These are phyloP conservation scores for Whitmania pigra DNA, from an alignment of 1,140 invertebrate genomes.

Conservation along the genomic window DNA sequence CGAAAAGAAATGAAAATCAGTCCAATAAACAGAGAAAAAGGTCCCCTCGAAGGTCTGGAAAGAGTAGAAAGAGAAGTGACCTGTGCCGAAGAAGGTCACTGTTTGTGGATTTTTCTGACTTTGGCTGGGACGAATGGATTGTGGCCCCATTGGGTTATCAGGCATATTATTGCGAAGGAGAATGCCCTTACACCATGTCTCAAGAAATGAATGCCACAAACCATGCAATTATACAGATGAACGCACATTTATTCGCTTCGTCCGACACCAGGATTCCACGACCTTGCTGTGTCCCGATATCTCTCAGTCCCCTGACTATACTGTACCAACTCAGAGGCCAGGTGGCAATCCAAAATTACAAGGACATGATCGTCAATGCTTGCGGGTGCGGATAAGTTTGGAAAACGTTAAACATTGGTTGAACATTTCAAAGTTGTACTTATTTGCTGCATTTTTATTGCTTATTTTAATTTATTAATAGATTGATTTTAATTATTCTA, in stretches of 20 bases:
- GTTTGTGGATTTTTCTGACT: constrained; percentile 89
- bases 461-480: too few species aligned
- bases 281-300: constrained; percentile 56
- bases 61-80: constrained; percentile 49
- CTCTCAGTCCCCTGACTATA: constrained; percentile 50
- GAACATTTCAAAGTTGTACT: too few species aligned
- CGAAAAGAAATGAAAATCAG: constrained; percentile 30
- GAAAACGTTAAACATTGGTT: too few species aligned
- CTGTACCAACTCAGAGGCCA: constrained; percentile 54
- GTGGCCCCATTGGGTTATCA: constrained; percentile 92
- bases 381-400: constrained; percentile 54
- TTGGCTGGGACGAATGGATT: constrained; percentile 98
- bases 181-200: constrained; percentile 79
- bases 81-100: constrained; percentile 67
- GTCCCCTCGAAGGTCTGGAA: constrained; percentile 30
- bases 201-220: constrained; percentile 92
- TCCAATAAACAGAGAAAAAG: constrained; percentile 27
- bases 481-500: too few species aligned
- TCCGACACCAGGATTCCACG: constrained; percentile 61
- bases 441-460: too few species aligned
- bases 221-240: constrained; percentile 92
- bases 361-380: constrained; percentile 54
- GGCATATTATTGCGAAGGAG: constrained; percentile 85
- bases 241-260: constrained; percentile 61
- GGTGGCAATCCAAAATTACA: constrained; percentile 55